These are phyloP conservation scores for Aleiodes sp. DNA, from an alignment of 1,140 invertebrate genomes.

Conservation along the genomic window DNA sequence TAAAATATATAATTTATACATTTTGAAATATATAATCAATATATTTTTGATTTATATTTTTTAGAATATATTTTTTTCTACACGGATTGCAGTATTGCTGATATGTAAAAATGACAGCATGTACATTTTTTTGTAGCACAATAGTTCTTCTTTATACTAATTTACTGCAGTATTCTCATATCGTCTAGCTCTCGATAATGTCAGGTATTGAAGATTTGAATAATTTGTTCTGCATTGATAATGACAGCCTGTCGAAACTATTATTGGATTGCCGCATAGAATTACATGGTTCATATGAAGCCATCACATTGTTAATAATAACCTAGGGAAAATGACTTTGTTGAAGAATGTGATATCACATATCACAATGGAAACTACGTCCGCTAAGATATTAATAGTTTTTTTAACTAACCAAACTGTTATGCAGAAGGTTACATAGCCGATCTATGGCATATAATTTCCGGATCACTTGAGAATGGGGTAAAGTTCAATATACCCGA, in stretches of 20 bases:
- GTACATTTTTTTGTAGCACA: too few species aligned
- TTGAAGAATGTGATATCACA: background rate
- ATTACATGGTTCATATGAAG: background rate
- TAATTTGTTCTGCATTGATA: background rate
- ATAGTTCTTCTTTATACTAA: too few species aligned
- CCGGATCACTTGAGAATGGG: background rate
- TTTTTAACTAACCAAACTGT: background rate
- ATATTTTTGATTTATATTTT: too few species aligned
- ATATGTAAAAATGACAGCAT: too few species aligned
- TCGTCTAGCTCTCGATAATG: background rate
- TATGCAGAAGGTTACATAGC: background rate
- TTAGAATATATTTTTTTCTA: too few species aligned
- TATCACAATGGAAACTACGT: background rate
- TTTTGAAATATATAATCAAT: too few species aligned
- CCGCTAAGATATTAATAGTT: background rate
- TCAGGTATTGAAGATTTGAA: background rate
- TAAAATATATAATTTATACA: too few species aligned
- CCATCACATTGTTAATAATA: background rate
- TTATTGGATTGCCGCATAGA: background rate
- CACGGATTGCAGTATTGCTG: too few species aligned
- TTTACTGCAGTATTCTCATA: too few species aligned
- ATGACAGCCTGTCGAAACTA: background rate
- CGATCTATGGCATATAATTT: constrained; percentile 18
- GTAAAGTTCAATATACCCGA: constrained; percentile 11
- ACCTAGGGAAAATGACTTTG: background rate